Conservation (phyloP, 2,113 vertebrate species). For the Smithornis capensis region DNA sequence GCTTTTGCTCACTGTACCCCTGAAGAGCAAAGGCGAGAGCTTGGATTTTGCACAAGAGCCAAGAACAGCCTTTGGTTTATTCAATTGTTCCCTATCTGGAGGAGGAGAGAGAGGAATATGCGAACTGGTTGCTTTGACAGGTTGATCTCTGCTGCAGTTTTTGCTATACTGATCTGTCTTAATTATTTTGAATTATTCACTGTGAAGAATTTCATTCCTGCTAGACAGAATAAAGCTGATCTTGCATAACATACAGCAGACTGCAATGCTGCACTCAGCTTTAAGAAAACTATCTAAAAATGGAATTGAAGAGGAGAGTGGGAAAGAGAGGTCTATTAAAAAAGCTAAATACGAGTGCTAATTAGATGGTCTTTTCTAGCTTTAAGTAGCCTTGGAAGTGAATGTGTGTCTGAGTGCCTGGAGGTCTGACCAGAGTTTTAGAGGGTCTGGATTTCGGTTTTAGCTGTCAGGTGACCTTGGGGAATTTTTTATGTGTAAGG, state of each 20-base stretch:
- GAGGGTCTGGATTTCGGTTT: background rate
- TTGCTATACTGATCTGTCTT: constrained; percentile 10
- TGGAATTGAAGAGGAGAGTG: background rate
- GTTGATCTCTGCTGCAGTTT: constrained; percentile 4
- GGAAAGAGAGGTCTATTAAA: background rate
- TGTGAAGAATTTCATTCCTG: constrained; percentile 40
- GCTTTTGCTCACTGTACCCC: background rate
- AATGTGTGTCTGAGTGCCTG: background rate
- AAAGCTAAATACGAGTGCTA: background rate
- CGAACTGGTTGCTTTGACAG: constrained; percentile 10
- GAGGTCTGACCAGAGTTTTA: background rate
- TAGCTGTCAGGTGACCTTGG: background rate
- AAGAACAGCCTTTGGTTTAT: background rate
- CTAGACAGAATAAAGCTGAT: constrained; percentile 20
- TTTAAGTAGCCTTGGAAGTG: background rate
- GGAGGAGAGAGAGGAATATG: background rate
- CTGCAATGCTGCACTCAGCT: background rate
- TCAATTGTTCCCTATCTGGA: background rate
- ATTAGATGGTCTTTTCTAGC: background rate
- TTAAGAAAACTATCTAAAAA: constrained; percentile 1
- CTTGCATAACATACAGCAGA: constrained; percentile 31
- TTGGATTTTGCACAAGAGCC: background rate
- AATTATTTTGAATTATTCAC: constrained; percentile 37
- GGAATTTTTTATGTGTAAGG: background rate
- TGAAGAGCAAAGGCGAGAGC: background rate